These are phyloP conservation scores for Crocidura indochinensis DNA, from an alignment of 2,797 vertebrate genomes.

Conservation along the genomic window DNA sequence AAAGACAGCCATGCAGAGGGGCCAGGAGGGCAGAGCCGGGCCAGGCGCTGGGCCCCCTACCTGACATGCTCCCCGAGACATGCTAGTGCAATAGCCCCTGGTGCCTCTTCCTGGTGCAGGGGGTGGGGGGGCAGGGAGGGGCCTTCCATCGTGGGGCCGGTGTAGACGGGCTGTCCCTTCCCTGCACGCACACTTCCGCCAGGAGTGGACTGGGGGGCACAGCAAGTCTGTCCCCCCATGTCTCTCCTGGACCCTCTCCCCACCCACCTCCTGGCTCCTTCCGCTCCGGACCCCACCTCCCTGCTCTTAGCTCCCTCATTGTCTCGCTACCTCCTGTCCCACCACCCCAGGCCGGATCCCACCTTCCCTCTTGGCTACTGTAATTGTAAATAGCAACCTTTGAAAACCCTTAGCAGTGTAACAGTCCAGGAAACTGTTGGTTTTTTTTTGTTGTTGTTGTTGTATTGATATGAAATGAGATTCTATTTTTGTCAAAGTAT, in stretches of 20 bases:
- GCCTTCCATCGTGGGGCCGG: no score
- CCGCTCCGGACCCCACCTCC: background rate
- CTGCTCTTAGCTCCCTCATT: conserved; percentile 72
- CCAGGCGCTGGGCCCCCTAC: no score
- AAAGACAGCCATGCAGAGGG: conserved; percentile 62
- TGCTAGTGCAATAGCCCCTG: no score
- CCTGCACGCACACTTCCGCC: no score
- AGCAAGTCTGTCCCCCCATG: conserved; percentile 7
- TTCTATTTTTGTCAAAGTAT: conserved; percentile 93
- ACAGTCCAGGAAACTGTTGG: conserved; percentile 89
- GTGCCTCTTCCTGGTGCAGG: no score
- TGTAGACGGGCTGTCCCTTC: no score
- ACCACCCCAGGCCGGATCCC: conserved; percentile 68
- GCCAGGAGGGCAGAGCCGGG: conserved; percentile 47
- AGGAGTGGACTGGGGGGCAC: background rate
- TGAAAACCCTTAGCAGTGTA: conserved; percentile 87
- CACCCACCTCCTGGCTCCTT: conserved; percentile 25
- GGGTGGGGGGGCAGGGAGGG: no score
- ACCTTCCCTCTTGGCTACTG: conserved; percentile 86
- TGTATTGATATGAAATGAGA: conserved; percentile 92
- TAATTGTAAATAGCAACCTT: conserved; percentile 90
- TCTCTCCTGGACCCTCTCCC: conserved; percentile 1
- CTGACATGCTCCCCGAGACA: no score
- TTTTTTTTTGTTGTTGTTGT: conserved; percentile 83
- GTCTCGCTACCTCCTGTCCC: conserved; percentile 83